phyloP scores from a whole-genome alignment of 2,113 vertebrate genomes.

The Phylloscopus trochiloides region DNA sequence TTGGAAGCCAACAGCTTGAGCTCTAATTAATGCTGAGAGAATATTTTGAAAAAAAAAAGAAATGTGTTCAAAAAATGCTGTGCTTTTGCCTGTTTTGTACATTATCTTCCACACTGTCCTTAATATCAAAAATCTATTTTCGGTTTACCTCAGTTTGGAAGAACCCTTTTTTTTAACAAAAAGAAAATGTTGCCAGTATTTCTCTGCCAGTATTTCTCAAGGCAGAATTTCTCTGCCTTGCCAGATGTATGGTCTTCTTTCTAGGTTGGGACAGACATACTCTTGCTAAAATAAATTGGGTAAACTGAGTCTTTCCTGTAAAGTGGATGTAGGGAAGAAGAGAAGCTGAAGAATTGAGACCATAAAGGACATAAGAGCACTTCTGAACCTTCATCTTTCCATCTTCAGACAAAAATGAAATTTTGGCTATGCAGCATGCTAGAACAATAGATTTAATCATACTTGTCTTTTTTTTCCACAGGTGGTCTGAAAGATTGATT shows the following conservation, averaged over 20 bases:
- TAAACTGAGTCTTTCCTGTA: background rate
- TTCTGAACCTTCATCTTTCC: background rate
- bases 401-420: background rate
- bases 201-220: background rate
- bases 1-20: slow-evolving; percentile 7
- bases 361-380: background rate
- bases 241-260: background rate
- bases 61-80: background rate
- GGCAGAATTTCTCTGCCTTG: background rate
- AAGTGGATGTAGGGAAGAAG: background rate
- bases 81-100: background rate
- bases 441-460: background rate
- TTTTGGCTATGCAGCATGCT: background rate
- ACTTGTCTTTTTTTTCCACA: background rate
- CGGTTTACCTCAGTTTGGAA: background rate
- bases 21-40: slow-evolving; percentile 32
- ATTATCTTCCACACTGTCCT: background rate
- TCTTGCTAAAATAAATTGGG: background rate
- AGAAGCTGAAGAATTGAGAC: background rate
- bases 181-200: background rate
- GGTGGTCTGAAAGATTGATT: background rate
- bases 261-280: background rate
- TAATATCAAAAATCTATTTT: background rate
- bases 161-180: rapidly evolving
- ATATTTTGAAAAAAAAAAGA: background rate